Evolutionary conservation across 1,140 invertebrate species (phyloP), one percentile per base, ranked within the genome.

Genomic region (Armadillidium nasatum): DNA sequence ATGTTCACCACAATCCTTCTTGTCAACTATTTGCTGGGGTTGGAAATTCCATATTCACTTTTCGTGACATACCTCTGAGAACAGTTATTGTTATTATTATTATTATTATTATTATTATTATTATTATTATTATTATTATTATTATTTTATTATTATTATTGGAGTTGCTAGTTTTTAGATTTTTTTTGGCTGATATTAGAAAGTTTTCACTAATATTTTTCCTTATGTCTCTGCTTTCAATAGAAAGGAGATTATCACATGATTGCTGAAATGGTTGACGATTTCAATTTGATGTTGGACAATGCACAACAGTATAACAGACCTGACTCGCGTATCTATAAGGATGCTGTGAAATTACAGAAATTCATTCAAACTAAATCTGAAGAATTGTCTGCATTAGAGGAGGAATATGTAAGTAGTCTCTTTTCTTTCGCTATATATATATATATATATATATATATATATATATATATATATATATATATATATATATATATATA

Each of bases 241-340:
- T 81, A 91, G 85, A 81, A 90, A 83, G 92, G 92, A 22, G 89
- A 90, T 79, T 98, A 98, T 85, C 91, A 89, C 4, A 93, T 91
- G 15, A 86, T 98, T 4, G 92, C 90, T 78, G 94, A 97, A 85
- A 89, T 98, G 74, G 93, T 94, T n/a, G 91, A 91, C 0, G 97
- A 99, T 84, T 89, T 99, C 87, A 96, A 96, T 84, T 90, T 97
- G n/a, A 96, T 99, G 91, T 97, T 99, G 87, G 93, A 98, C 84
- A 99, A 98, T 87, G 96, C 96, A 9, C 96, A 95, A 84, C 91
- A 92, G 81, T 99, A 97, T 84, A 98, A 98, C 84, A 86, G 92
- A 72, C 91, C 93, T 60, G 92, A 93, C 72, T 95, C 94, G 4
- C 89, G 90, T 82, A 86, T 98, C 43, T 97, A 96, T 82, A 93